These are phyloP conservation scores for Tribolium castaneum DNA, from an alignment of 1,140 invertebrate species.

Conservation along the genomic window DNA sequence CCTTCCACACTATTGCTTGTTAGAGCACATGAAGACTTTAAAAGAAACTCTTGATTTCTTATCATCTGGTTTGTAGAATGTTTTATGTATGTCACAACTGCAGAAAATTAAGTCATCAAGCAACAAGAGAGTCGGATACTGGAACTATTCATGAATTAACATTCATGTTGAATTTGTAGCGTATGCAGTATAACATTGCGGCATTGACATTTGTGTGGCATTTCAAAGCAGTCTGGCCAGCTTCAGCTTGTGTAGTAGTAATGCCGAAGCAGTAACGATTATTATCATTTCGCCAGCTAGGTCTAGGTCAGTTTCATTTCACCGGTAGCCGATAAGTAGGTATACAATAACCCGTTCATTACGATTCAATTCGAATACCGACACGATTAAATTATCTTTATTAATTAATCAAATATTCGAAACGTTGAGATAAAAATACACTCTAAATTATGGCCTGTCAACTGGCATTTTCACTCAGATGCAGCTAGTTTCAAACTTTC, in stretches of 20 bases:
- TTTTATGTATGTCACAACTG: background rate
- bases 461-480: background rate
- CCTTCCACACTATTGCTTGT: background rate
- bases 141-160: constrained; percentile 3
- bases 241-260: background rate
- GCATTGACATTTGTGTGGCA: constrained; percentile 24
- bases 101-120: constrained; percentile 16
- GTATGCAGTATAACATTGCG: constrained; percentile 1
- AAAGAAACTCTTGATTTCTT: background rate
- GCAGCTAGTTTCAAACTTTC: background rate
- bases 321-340: background rate
- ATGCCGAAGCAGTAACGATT: background rate
- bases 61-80: background rate
- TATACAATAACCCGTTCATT: background rate
- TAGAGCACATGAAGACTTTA: background rate
- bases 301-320: constrained; percentile 16
- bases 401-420: background rate
- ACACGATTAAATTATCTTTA: background rate
- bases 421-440: background rate
- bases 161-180: constrained; percentile 14
- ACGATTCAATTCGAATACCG: background rate
- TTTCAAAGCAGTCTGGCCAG: constrained; percentile 21
- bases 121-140: background rate
- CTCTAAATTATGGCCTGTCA: background rate
- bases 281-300: constrained; percentile 2